Conservation (phyloP, 2,888 invertebrate genomes). For the Cheiracanthium punctorium region DNA sequence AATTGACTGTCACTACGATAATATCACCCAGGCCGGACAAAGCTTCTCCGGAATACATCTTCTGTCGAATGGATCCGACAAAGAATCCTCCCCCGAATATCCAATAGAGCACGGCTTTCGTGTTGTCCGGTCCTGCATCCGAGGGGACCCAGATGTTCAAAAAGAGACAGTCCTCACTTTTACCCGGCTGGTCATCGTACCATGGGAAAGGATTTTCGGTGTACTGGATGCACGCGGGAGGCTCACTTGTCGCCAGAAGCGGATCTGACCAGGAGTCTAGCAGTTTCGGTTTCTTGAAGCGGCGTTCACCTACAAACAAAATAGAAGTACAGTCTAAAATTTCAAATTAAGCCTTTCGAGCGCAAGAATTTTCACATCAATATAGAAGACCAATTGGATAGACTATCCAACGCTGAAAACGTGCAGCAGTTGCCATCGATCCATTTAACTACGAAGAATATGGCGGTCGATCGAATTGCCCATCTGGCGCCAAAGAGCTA, state of each 20-base stretch:
- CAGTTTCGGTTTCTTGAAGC: conserved; percentile 27
- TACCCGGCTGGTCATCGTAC: background rate
- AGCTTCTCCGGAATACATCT: background rate
- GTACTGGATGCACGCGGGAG: conserved; percentile 39
- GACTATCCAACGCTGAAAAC: no score
- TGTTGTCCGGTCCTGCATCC: background rate
- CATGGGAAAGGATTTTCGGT: conserved; percentile 22
- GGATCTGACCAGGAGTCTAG: background rate
- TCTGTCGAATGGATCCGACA: conserved; percentile 9
- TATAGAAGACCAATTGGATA: no score
- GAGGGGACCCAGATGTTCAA: conserved; percentile 54
- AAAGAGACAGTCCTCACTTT: conserved; percentile 62
- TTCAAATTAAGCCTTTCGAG: no score
- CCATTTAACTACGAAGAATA: no score
- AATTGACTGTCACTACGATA: conserved; percentile 53
- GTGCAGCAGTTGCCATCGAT: no score
- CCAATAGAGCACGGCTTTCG: conserved; percentile 52
- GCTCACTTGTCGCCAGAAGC: background rate
- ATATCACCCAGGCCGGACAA: conserved; percentile 35
- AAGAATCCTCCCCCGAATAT: conserved; percentile 48
- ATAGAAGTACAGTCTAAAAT: no score
- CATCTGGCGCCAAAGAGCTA: no score
- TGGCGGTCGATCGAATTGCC: no score
- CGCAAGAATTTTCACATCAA: no score
- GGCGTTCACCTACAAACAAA: background rate